phyloP scores from a whole-genome alignment of 2,797 vertebrate species.

The Arrhamphus sclerolepis region DNA sequence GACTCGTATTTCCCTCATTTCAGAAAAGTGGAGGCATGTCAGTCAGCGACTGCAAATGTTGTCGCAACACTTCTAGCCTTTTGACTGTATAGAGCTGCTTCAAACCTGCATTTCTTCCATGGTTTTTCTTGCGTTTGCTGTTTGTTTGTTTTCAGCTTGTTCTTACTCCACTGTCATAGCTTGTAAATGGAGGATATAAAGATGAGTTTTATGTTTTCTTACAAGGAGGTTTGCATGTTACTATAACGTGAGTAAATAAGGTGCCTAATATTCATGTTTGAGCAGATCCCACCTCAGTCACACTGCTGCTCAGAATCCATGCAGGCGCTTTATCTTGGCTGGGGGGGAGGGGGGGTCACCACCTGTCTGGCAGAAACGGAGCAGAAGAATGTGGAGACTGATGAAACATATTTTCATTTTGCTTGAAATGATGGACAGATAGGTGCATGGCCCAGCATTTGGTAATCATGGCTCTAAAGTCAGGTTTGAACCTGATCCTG shows the following conservation, averaged over 20 bases:
- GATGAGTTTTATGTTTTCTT: slow-evolving; percentile 73
- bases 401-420: too few species aligned
- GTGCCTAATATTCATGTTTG: slow-evolving; percentile 87
- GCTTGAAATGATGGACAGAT: too few species aligned
- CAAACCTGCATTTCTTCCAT: slow-evolving; percentile 15
- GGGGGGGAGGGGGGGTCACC: not conserved
- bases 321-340: slow-evolving; percentile 18
- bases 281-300: slow-evolving; percentile 77
- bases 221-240: slow-evolving; percentile 86
- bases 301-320: slow-evolving; percentile 61
- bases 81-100: slow-evolving; percentile 46
- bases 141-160: slow-evolving; percentile 60
- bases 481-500: too few species aligned
- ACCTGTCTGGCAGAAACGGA: slow-evolving; percentile 35
- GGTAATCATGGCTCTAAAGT: too few species aligned
- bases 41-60: not conserved
- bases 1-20: slow-evolving; percentile 2
- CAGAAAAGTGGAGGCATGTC: not conserved
- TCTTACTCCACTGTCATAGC: slow-evolving; percentile 70
- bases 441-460: too few species aligned
- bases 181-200: slow-evolving; percentile 76
- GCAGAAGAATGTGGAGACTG: not conserved
- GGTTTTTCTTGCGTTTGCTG: not conserved
- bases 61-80: slow-evolving; percentile 43
- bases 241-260: slow-evolving; percentile 83